Percentiles rank a stretch among this genome's conserved stretches.
phyloP scores from a whole-genome alignment of 1,140 invertebrate species.

The Bilobella aurantiaca region DNA sequence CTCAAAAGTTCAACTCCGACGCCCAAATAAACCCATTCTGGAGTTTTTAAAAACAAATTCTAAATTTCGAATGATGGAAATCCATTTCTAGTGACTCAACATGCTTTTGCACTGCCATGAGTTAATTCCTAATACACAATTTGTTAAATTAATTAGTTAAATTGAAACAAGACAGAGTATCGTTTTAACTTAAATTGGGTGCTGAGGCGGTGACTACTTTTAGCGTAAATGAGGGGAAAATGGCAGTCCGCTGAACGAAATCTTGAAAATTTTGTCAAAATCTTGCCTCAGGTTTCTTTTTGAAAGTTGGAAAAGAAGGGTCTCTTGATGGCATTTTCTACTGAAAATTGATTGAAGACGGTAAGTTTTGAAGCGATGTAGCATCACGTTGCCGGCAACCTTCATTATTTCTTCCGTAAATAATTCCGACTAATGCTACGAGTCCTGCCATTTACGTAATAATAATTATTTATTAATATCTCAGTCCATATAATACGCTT shows the following conservation, averaged over 20 bases:
- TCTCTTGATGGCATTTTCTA: slow-evolving; percentile 24
- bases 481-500: too few relatives aligned
- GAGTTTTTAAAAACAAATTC: too few relatives aligned
- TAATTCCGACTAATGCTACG: too few relatives aligned
- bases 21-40: slow-evolving; percentile 24
- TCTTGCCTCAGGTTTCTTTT: slow-evolving; percentile 33
- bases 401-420: too few relatives aligned
- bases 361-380: too few relatives aligned
- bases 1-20: slow-evolving; percentile 26
- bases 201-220: neutral
- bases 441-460: too few relatives aligned
- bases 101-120: neutral
- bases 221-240: neutral
- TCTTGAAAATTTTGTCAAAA: neutral
- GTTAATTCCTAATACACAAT: neutral
- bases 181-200: neutral
- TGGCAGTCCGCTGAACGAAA: neutral
- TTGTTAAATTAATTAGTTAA: slow-evolving; percentile 1
- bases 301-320: slow-evolving; percentile 13
- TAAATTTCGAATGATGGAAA: too few relatives aligned
- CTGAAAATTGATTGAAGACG: too few relatives aligned
- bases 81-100: neutral
- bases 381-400: too few relatives aligned
- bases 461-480: too few relatives aligned
- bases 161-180: neutral